These are phyloP conservation scores for Heliconius aoede DNA, from an alignment of 2,888 invertebrate species.

Conservation along the genomic window DNA sequence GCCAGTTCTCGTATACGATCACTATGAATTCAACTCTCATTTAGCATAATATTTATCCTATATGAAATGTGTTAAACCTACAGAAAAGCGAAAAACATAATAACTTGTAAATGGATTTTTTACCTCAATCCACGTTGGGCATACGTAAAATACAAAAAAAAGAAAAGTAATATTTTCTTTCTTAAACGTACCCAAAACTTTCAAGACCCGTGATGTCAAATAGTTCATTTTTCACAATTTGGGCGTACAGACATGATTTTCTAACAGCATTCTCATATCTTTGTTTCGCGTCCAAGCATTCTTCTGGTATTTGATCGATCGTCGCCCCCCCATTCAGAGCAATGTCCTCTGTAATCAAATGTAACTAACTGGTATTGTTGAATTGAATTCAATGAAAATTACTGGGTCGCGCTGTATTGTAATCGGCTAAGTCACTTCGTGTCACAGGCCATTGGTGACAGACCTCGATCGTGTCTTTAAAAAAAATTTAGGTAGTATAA, in stretches of 20 bases:
- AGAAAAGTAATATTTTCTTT: neutral
- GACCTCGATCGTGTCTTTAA: no score
- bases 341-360: conserved; percentile 59
- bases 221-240: conserved; percentile 85
- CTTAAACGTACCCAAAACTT: conserved; percentile 85
- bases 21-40: no score
- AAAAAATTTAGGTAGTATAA: no score
- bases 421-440: neutral
- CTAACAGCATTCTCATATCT: conserved; percentile 89
- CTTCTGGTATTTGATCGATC: conserved; percentile 85
- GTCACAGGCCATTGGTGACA: neutral
- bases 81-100: no score
- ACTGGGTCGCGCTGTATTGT: neutral
- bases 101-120: no score
- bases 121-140: no score
- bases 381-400: conserved; percentile 40
- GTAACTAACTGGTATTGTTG: neutral
- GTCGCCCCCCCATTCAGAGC: conserved; percentile 82
- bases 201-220: conserved; percentile 88
- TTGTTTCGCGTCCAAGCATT: conserved; percentile 90
- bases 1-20: no score
- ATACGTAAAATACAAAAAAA: neutral
- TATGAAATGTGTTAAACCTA: no score
- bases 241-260: conserved; percentile 87
- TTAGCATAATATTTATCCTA: no score